Evolutionary conservation across 2,797 vertebrate species (phyloP), one percentile per base, ranked within the genome.

Genomic region (Peromyscus eremicus): DNA sequence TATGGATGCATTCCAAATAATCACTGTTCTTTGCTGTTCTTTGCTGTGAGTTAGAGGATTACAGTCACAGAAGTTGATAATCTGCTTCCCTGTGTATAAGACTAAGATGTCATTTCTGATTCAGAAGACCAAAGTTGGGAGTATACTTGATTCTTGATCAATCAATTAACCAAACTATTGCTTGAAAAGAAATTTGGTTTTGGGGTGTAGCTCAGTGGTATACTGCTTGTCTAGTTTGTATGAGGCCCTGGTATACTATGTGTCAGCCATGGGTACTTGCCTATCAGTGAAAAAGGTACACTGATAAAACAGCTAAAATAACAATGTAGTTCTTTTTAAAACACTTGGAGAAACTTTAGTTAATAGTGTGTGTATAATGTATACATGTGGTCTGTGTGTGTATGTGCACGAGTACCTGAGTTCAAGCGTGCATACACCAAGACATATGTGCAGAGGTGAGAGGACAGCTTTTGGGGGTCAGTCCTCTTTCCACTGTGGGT

Each of bases 21-120:
- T 94, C 81, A 92, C 4, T 86, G 49, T 55, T 13, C 83, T 68
- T 70, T 88, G 88, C 4, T 86, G 49, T 55, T 13, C 83, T 68
- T 70, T 88, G 88, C 91, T 79, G 34, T 93, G 49, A 93, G 17
- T 92, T 75, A 73, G 27, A 96, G 84, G 92, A 94, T 64, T 64
- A 43, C 6, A 91, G 21, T n/a, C 87, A 46, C 23, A 86, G 27
- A 52, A 60, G 84, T 11, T 95, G 66, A 73, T 79, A 17, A 21
- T 80, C 94, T 92, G 14, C 16, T 21, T 92, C 71, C 16, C 5
- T 76, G 0, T 25, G 3, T 89, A 77, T 7, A 89, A 86, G 71
- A 77, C 52, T 80, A 25, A n/a, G 55, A 94, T 46, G 52, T 85
- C 89, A 25, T 92, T 94, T 96, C 37, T 94, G 19, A 40, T 91